These are phyloP conservation scores for Elachura formosa DNA, from an alignment of 2,113 vertebrate genomes.

Conservation along the genomic window DNA sequence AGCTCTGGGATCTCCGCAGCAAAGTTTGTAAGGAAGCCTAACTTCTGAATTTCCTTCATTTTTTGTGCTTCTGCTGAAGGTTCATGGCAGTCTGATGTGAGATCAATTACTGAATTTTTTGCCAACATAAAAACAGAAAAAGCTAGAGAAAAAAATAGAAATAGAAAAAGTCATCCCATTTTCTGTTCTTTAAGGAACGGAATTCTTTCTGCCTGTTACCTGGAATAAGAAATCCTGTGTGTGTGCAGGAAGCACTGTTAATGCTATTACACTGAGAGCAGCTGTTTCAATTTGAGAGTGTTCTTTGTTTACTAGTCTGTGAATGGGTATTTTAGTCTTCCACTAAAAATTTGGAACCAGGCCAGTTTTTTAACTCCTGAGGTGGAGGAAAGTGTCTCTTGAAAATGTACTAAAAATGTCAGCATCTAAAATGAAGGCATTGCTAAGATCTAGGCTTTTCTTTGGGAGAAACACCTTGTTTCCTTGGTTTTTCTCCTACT, in stretches of 20 bases:
- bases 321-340: neutral
- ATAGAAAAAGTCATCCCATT: neutral
- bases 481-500: neutral
- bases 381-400: neutral
- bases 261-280: neutral
- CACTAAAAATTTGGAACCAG: neutral
- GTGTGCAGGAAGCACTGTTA: neutral
- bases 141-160: no score
- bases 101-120: neutral
- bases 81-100: neutral
- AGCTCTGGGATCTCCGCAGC: constrained; percentile 97
- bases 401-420: neutral
- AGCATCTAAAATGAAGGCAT: neutral
- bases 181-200: neutral
- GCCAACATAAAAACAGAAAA: neutral
- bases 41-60: neutral
- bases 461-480: neutral
- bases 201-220: neutral
- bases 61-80: neutral
- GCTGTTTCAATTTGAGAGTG: neutral
- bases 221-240: neutral
- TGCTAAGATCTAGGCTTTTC: neutral
- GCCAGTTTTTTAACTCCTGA: neutral
- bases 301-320: neutral
- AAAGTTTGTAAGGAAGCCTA: constrained; percentile 90